Percentiles rank a stretch among this genome's conserved stretches.
phyloP scores from a whole-genome alignment of 53 echinoderm and acorn worm genomes.

The Zoroaster sp. region DNA sequence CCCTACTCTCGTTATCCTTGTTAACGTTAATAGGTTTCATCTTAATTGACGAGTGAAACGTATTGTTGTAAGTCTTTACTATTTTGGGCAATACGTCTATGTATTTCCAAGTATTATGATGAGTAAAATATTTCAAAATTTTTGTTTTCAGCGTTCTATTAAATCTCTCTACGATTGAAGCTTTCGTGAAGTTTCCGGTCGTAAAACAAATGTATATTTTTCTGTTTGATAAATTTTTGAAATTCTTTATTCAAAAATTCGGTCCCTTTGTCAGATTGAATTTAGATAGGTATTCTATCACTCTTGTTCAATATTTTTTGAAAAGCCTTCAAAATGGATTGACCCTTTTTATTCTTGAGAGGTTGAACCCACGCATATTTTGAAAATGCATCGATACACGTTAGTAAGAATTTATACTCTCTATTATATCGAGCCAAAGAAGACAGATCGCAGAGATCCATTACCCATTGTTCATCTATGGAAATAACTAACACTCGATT shows the following conservation, averaged over 20 bases:
- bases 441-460: conserved; percentile 61
- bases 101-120: background rate
- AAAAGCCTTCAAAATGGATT: conserved; percentile 27
- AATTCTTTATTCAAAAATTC: background rate
- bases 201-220: background rate
- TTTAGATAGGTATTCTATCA: conserved; percentile 19
- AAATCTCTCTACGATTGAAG: background rate
- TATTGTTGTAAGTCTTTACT: conserved; percentile 54
- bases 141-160: background rate
- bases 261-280: conserved; percentile 9
- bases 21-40: conserved; percentile 13
- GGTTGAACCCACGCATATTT: conserved; percentile 58
- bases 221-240: background rate
- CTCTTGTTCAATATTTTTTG: conserved; percentile 8
- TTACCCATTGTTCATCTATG: conserved; percentile 57
- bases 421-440: conserved; percentile 50
- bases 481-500: conserved; percentile 50
- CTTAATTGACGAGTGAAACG: conserved; percentile 34
- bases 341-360: conserved; percentile 60
- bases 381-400: conserved; percentile 63
- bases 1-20: background rate
- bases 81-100: conserved; percentile 34
- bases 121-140: background rate
- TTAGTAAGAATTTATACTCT: conserved; percentile 51
- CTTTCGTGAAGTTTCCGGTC: background rate